Base-by-base conservation (phyloP, 2,113 vertebrate species). In the Trichomycterus rosablanca region DNA sequence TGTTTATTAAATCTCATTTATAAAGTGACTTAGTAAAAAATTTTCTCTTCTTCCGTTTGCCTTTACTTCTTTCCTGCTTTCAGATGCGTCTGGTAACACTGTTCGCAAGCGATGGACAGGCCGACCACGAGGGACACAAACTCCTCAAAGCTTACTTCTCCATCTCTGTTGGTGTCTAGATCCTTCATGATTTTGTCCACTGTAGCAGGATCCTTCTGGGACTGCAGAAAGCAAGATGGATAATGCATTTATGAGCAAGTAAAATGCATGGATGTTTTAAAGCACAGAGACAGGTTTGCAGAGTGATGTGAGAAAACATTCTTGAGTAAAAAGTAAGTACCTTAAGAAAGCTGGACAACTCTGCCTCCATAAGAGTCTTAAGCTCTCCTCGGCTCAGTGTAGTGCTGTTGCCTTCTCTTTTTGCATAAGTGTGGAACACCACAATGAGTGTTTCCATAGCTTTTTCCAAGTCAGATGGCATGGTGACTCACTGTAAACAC, bases 91-190 rank as follows among this genome's bases (percentile, higher is more conserved):
- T 52, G 16, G 48, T 87, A 92, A 70, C 86, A 84, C 18, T 81
- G 85, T 73, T 97, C 94, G 66, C 94, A 97, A 48, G 91, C 88
- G 67, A 94, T 76, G 0, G 91, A 91, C 58, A 98, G 83, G 2
- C 91, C 88, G 0, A 84, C 87, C 43, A 97, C 81, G 44, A 97
- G 83, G 16, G 91, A 78, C 37, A 95, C 82, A 6, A 91, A 98
- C 67, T 98, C 95, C 73, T 93, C 85, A 81, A 97, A 97, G 73
- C 90, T 84, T 66, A 97, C 80, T 51, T 91, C 87, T 0, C 90
- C 89, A 0, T 97, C 95, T 1, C 86, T 80, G 1, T 95, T 92
- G 66, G 83, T 71, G 23, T 97, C 95, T 71, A 97, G 69, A 63
- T 97, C 93, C 56, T 86, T 91, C 87, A 95, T 86, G 66, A 97